Conservation (phyloP, 1,140 invertebrate genomes). For the Periplaneta americana region DNA sequence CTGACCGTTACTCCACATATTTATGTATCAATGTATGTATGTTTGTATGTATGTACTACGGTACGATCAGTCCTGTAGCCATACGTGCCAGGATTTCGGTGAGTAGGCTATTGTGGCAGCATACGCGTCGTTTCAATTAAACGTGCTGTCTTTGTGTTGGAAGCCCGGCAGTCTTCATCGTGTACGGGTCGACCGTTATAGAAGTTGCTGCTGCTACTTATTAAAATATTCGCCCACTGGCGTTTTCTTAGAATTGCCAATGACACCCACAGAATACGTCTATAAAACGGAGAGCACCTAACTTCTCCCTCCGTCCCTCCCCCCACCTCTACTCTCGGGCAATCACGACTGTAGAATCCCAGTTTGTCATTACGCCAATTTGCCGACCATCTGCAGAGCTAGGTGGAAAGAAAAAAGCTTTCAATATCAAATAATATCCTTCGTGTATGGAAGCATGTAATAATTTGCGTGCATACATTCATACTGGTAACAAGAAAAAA, state of each 20-base stretch:
- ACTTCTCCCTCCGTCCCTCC: neutral
- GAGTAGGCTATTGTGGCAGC: too few relatives aligned
- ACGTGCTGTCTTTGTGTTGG: neutral
- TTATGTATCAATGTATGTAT: too few relatives aligned
- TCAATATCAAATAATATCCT: constrained; percentile 9
- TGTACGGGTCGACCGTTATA: neutral
- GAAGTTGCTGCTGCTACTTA: neutral
- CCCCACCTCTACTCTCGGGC: neutral
- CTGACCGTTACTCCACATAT: too few relatives aligned
- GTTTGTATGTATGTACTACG: too few relatives aligned
- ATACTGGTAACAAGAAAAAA: neutral
- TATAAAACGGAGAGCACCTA: neutral
- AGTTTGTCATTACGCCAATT: constrained; percentile 8
- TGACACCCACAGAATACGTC: neutral
- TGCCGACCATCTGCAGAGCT: constrained; percentile 3
- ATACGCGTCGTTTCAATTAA: too few relatives aligned
- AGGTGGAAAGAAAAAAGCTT: neutral
- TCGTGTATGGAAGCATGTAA: neutral
- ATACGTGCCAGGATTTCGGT: too few relatives aligned
- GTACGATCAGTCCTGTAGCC: too few relatives aligned
- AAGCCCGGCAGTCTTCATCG: neutral
- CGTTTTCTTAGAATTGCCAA: neutral
- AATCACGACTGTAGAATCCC: neutral
- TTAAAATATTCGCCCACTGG: neutral
- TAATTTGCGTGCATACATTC: constrained; percentile 4